Percentiles rank a stretch among this genome's conserved stretches.
phyloP scores from a whole-genome alignment of 2,888 invertebrate species.

The Diarsia dahlii region DNA sequence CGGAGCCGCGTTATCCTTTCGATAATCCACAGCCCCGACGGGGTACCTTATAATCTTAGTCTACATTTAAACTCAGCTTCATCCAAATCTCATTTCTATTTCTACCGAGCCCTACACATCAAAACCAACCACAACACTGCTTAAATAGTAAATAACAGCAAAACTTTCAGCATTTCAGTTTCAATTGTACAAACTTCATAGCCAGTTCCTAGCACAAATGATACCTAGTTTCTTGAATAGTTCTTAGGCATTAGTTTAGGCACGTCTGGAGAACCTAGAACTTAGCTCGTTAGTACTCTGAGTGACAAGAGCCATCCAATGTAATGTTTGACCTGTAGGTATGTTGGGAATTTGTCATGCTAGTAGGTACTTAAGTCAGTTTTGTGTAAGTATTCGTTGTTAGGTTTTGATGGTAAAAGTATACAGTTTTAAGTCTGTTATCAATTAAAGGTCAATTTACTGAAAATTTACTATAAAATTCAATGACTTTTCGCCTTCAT shows the following conservation, averaged over 20 bases:
- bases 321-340: slow-evolving; percentile 39
- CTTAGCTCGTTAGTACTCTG: slow-evolving; percentile 72
- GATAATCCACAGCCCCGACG: no score
- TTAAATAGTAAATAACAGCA: slow-evolving; percentile 25
- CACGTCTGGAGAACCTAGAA: slow-evolving; percentile 72
- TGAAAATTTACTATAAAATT: not conserved
- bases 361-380: no score
- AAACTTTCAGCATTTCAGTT: slow-evolving; percentile 57
- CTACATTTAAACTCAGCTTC: not conserved
- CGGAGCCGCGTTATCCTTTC: no score
- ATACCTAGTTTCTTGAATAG: slow-evolving; percentile 65
- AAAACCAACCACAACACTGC: slow-evolving; percentile 1
- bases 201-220: slow-evolving; percentile 32
- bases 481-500: not conserved
- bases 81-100: not conserved
- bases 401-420: not conserved
- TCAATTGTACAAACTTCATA: slow-evolving; percentile 58
- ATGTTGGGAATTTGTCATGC: slow-evolving; percentile 43
- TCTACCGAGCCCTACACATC: not conserved
- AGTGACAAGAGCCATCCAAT: slow-evolving; percentile 62
- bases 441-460: no score
- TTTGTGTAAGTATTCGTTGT: not conserved
- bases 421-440: not conserved
- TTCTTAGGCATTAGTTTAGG: slow-evolving; percentile 68
- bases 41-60: not conserved